A percentile compares a stretch with the other conserved stretches of the same genome.
Evolutionary conservation across 1,140 invertebrate genomes (phyloP).

Genomic region (Conus betulinus): DNA sequence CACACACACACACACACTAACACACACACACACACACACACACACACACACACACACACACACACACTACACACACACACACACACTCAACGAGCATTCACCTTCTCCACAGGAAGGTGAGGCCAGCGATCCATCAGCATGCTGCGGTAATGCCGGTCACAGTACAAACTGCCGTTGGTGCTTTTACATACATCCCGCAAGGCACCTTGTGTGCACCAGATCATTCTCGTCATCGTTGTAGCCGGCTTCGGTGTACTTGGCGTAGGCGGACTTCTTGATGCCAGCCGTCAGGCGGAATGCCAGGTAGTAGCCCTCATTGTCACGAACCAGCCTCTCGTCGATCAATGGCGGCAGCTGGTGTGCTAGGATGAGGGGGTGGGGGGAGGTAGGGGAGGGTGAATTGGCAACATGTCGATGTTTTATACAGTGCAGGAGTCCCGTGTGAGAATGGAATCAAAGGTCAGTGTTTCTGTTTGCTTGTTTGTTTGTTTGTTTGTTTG

Average conservation of each 20-base stretch:
- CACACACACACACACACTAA: too few relatives aligned
- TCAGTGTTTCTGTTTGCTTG: background rate
- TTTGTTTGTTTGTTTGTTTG: background rate
- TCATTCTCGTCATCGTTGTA: background rate
- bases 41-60: too few relatives aligned
- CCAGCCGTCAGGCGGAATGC: background rate
- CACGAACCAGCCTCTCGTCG: background rate
- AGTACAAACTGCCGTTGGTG: background rate
- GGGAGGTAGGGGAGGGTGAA: too few relatives aligned
- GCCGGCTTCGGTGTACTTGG: background rate
- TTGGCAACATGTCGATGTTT: too few relatives aligned
- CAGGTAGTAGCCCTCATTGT: background rate
- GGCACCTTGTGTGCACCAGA: background rate
- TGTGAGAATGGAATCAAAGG: too few relatives aligned
- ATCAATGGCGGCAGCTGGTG: too few relatives aligned
- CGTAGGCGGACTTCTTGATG: background rate
- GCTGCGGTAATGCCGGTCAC: background rate
- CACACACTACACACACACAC: too few relatives aligned
- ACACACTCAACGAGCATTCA: too few relatives aligned
- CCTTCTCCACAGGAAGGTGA: background rate
- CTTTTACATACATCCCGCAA: background rate
- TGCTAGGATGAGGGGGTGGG: too few relatives aligned
- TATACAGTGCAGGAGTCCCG: too few relatives aligned
- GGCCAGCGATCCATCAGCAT: background rate
- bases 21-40: too few relatives aligned